phyloP scores from a whole-genome alignment of 2,797 vertebrate genomes.

The Moxostoma hubbsi region DNA sequence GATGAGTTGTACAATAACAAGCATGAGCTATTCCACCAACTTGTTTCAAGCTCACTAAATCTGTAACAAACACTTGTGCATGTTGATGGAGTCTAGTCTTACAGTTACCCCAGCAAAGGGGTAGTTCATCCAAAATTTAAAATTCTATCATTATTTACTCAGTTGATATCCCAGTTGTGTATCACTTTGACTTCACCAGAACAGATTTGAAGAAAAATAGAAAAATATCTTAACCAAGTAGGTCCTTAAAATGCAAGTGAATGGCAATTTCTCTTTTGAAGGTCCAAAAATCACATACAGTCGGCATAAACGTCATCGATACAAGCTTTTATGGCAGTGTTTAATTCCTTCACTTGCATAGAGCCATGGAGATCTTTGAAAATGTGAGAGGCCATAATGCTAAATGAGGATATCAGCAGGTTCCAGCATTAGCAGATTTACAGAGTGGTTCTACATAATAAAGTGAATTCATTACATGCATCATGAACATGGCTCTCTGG shows the following conservation, averaged over 20 bases:
- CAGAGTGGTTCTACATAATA: constrained; percentile 47
- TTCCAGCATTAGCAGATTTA: constrained; percentile 47
- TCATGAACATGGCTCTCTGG: constrained; percentile 51
- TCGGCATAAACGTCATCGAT: too few species aligned
- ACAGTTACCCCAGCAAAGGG: constrained; percentile 50
- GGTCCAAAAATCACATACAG: too few species aligned
- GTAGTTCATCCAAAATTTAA: too few species aligned
- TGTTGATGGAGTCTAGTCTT: constrained; percentile 37
- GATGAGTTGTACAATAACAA: constrained; percentile 44
- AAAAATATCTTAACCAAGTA: too few species aligned
- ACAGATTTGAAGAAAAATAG: too few species aligned
- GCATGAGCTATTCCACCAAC: constrained; percentile 32
- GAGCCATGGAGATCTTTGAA: constrained; percentile 23
- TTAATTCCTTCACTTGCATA: constrained; percentile 40
- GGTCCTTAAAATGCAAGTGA: too few species aligned
- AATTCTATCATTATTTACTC: too few species aligned
- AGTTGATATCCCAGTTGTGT: too few species aligned
- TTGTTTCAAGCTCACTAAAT: constrained; percentile 37
- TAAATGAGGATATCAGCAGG: constrained; percentile 30
- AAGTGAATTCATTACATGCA: constrained; percentile 57
- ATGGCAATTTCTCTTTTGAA: too few species aligned
- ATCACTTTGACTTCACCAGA: too few species aligned
- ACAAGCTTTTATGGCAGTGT: constrained; percentile 28
- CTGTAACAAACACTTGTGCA: constrained; percentile 38
- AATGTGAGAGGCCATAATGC: constrained; percentile 10